Evolutionary conservation across 2,888 invertebrate species (phyloP).

Genomic region (Drosophila siamana): DNA sequence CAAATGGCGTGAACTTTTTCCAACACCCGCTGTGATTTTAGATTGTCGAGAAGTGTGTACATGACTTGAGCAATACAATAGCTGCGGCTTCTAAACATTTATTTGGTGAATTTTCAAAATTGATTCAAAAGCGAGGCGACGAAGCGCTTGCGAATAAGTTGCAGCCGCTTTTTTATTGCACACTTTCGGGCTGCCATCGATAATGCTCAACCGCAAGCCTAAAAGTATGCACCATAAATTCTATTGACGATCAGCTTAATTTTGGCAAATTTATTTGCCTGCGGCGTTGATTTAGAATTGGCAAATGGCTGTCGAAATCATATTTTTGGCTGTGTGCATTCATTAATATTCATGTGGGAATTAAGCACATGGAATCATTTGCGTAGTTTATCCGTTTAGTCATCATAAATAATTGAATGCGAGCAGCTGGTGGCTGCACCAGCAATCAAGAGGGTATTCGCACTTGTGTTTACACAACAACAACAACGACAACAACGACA

Average conservation of each 20-base stretch:
- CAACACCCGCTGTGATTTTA: conserved; percentile 69
- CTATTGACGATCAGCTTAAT: neutral
- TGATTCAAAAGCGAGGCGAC: neutral
- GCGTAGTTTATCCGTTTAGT: conserved; percentile 26
- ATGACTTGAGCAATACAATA: conserved; percentile 33
- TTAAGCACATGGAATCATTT: conserved; percentile 14
- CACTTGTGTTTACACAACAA: conserved; percentile 20
- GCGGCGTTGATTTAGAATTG: neutral
- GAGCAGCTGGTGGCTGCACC: conserved; percentile 19
- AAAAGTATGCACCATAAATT: conserved; percentile 45
- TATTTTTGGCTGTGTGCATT: neutral
- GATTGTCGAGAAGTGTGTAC: conserved; percentile 48
- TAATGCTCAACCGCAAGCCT: conserved; percentile 12
- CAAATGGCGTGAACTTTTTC: conserved; percentile 76
- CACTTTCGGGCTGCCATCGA: conserved; percentile 47
- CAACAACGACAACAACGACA: no score
- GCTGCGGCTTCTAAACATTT: conserved; percentile 10
- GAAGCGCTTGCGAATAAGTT: neutral
- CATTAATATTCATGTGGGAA: conserved; percentile 44
- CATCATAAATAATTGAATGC: conserved; percentile 58
- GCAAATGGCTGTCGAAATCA: neutral
- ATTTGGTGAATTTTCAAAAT: conserved; percentile 3
- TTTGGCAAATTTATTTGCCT: conserved; percentile 31
- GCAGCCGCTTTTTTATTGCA: conserved; percentile 41
- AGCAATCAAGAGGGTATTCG: conserved; percentile 33